phyloP scores from a whole-genome alignment of 2,797 vertebrate species.

The Sebastolobus alascanus region DNA sequence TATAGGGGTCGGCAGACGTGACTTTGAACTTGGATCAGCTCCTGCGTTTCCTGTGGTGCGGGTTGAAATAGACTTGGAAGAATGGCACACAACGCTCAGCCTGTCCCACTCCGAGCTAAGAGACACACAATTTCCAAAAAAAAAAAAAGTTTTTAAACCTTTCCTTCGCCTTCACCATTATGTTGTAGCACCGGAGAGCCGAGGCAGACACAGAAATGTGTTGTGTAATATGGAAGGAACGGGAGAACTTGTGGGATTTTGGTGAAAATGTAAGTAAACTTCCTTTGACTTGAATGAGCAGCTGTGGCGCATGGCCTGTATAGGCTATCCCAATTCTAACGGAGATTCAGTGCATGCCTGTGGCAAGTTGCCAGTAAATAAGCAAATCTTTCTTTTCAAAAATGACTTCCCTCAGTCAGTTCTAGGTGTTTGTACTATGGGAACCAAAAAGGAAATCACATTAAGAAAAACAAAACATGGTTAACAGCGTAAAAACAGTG shows the following conservation, averaged over 20 bases:
- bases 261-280: constrained; percentile 83
- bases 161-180: constrained; percentile 60
- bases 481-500: background rate
- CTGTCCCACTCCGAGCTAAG: constrained; percentile 79
- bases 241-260: constrained; percentile 55
- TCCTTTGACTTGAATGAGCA: constrained; percentile 68
- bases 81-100: constrained; percentile 83
- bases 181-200: constrained; percentile 59
- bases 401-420: background rate
- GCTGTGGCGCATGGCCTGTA: constrained; percentile 36
- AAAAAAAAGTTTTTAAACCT: constrained; percentile 60
- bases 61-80: constrained; percentile 88
- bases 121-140: constrained; percentile 66
- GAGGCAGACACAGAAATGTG: constrained; percentile 41
- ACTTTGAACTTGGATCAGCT: constrained; percentile 99
- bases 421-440: background rate
- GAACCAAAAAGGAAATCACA: background rate
- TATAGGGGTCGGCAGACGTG: constrained; percentile 90
- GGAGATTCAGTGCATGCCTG: constrained; percentile 29
- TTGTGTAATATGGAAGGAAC: constrained; percentile 42
- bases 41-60: constrained; percentile 92
- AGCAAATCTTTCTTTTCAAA: constrained; percentile 2
- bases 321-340: constrained; percentile 13
- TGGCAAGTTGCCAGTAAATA: constrained; percentile 44
- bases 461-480: background rate